Percentiles rank a stretch among this genome's conserved stretches.
phyloP scores from a whole-genome alignment of 1,140 invertebrate genomes.

The Panagrolaimus sp. region DNA sequence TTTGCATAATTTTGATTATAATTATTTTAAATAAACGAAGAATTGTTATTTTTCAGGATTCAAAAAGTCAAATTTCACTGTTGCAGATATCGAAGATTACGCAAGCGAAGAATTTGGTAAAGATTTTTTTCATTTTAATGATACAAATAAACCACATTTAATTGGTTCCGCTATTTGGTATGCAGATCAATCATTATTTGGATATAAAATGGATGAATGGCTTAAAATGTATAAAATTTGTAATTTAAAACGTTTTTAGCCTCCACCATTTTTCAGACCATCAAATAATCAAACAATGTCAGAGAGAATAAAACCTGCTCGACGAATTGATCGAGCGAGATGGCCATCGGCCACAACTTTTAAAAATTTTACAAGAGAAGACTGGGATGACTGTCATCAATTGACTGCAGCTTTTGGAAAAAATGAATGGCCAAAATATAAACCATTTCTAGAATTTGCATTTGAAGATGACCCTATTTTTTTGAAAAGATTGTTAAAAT shows the following conservation, averaged over 20 bases:
- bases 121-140: constrained; percentile 7
- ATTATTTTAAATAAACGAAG: too few species aligned
- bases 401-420: too few species aligned
- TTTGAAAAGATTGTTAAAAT: too few species aligned
- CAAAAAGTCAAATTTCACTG: not conserved
- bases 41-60: too few species aligned
- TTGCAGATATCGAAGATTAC: not conserved
- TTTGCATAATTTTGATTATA: too few species aligned
- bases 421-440: too few species aligned
- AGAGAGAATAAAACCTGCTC: not conserved
- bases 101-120: not conserved
- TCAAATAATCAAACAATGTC: not conserved
- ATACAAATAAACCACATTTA: not conserved
- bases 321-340: not conserved
- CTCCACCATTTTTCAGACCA: not conserved
- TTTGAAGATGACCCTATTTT: too few species aligned
- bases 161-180: not conserved
- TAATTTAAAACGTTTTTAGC: not conserved
- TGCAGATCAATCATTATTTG: not conserved
- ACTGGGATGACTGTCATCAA: too few species aligned
- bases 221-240: not conserved
- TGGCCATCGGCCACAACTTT: not conserved
- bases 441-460: too few species aligned
- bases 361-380: too few species aligned
- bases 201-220: not conserved